A percentile compares a stretch with the other conserved stretches of the same genome.
These are phyloP conservation scores for Alviniconcha marisindica DNA, from an alignment of 1,140 invertebrate species.

Conservation along the genomic window DNA sequence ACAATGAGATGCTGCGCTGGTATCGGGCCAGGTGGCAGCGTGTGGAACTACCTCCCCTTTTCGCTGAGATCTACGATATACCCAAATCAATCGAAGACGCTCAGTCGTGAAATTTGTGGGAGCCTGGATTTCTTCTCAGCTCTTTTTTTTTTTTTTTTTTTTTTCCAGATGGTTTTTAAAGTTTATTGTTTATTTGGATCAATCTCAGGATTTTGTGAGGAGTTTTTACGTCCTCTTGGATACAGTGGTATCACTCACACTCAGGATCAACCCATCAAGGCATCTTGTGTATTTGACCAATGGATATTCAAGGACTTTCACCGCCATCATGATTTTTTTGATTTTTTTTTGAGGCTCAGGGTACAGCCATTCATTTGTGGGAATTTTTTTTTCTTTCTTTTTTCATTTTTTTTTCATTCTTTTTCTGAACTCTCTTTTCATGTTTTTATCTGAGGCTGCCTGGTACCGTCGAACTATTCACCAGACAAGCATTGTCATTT, in stretches of 20 bases:
- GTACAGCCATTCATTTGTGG: neutral
- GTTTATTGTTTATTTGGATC: neutral
- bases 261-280: neutral
- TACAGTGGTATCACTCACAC: neutral
- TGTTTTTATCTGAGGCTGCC: no score
- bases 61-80: slow-evolving; percentile 98
- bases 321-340: neutral
- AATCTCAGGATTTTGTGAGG: slow-evolving; percentile 5
- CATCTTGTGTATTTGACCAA: no score
- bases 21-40: slow-evolving; percentile 92
- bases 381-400: neutral
- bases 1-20: slow-evolving; percentile 92
- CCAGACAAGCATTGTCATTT: neutral
- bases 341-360: slow-evolving; percentile 18
- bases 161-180: neutral
- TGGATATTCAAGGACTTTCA: no score
- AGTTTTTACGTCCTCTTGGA: neutral
- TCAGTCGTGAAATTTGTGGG: slow-evolving; percentile 26
- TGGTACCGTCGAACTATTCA: no score
- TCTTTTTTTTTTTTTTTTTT: neutral
- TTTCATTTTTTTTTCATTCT: neutral
- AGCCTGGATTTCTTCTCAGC: neutral
- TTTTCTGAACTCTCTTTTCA: neutral
- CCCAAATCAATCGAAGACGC: slow-evolving; percentile 84
- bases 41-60: slow-evolving; percentile 91